A percentile compares a stretch with the other conserved stretches of the same genome.
These are phyloP conservation scores for Sphecodes monilicornis DNA, from an alignment of 2,888 invertebrate species.

Conservation along the genomic window DNA sequence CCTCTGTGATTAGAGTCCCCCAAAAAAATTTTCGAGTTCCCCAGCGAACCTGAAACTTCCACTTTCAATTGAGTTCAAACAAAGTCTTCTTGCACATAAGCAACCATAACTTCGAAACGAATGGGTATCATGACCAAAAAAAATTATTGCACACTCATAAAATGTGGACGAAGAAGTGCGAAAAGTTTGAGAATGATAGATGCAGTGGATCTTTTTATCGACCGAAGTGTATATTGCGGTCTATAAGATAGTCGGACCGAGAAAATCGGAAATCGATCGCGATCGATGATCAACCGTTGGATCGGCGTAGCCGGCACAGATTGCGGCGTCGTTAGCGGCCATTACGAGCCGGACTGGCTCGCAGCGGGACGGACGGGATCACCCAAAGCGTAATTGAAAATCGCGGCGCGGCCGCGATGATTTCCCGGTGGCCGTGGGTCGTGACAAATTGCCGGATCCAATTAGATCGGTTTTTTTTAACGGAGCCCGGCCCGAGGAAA, in stretches of 20 bases:
- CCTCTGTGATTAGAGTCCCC: accelerated
- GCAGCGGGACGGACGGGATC: conserved; percentile 42
- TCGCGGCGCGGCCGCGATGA: conserved; percentile 40
- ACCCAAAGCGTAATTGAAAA: conserved; percentile 50
- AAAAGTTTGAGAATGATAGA: not conserved
- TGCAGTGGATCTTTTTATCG: too few species aligned
- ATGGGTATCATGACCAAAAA: not conserved
- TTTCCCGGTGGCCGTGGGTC: conserved; percentile 54
- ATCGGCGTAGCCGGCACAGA: conserved; percentile 20
- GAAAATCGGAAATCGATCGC: not conserved
- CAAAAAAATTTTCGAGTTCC: not conserved
- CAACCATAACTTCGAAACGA: not conserved
- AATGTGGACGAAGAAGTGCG: not conserved
- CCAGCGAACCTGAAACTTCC: not conserved
- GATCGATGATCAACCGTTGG: conserved; percentile 2
- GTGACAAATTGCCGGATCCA: conserved; percentile 61
- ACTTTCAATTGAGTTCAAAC: accelerated
- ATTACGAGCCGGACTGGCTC: conserved; percentile 32
- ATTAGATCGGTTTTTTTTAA: conserved; percentile 43
- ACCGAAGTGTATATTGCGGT: not conserved
- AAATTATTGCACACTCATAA: accelerated
- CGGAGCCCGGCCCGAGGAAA: conserved; percentile 8
- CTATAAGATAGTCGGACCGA: not conserved
- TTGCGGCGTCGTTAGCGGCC: conserved; percentile 44
- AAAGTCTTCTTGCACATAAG: not conserved